Evolutionary conservation across 2,113 vertebrate genomes (phyloP).

Genomic region (Apistogramma diplotaenia): DNA sequence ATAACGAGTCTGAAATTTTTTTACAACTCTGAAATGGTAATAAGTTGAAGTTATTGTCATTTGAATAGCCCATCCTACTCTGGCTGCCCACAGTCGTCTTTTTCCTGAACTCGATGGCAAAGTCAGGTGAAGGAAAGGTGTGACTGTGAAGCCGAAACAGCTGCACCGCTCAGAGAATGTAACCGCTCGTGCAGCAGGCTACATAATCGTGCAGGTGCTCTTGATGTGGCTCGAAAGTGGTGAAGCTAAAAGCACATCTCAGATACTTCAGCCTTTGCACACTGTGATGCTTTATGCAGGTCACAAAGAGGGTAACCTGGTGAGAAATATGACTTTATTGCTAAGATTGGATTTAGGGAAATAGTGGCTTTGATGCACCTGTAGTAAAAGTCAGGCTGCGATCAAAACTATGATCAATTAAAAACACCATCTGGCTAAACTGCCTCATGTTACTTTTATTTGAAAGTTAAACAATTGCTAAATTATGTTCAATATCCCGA

Average conservation of each 20-base stretch:
- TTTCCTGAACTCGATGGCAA: neutral
- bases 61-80: too few species aligned
- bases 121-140: neutral
- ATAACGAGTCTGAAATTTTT: neutral
- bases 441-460: too few species aligned
- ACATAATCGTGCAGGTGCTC: neutral
- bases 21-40: neutral
- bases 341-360: neutral
- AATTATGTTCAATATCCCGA: too few species aligned
- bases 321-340: neutral
- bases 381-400: too few species aligned
- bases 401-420: too few species aligned
- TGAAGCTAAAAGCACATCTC: neutral
- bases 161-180: neutral
- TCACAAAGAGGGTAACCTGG: neutral
- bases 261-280: neutral
- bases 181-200: neutral
- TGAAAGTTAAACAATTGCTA: too few species aligned
- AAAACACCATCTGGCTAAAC: too few species aligned
- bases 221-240: neutral
- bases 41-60: neutral
- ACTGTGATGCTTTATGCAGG: neutral
- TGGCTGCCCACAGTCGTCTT: neutral
- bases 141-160: neutral
- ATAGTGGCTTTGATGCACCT: too few species aligned